Conservation (phyloP, 2,797 vertebrate genomes). For the Sebastes wilsoni region DNA sequence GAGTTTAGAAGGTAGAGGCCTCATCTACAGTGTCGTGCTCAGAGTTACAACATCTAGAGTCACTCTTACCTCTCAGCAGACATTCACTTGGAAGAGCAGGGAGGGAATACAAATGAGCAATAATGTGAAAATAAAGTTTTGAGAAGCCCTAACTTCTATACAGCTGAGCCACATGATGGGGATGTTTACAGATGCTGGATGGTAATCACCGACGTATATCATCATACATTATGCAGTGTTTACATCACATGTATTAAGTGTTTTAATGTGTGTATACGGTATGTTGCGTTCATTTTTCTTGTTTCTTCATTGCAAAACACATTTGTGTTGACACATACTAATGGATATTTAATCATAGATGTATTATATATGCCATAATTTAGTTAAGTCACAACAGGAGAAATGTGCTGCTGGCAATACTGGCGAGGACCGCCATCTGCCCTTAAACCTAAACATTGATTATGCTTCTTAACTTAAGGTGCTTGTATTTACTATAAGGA, state of each 20-base stretch:
- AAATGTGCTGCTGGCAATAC: neutral
- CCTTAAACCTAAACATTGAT: neutral
- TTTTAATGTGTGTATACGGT: neutral
- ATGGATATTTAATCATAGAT: neutral
- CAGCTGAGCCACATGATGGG: neutral
- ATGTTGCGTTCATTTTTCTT: neutral
- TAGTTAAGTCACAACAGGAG: neutral
- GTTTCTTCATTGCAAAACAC: neutral
- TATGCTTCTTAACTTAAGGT: neutral
- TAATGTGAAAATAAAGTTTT: conserved; percentile 40
- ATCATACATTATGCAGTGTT: neutral
- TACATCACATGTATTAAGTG: neutral
- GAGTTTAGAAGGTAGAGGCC: conserved; percentile 46
- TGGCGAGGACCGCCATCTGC: neutral
- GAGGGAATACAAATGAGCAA: conserved; percentile 64
- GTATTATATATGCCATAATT: neutral
- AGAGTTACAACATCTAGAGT: conserved; percentile 54
- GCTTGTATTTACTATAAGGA: neutral
- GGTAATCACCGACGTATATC: neutral
- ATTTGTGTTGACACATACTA: neutral
- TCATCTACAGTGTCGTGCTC: conserved; percentile 52
- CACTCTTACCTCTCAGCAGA: conserved; percentile 42
- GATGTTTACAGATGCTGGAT: neutral
- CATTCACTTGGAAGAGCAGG: conserved; percentile 1
- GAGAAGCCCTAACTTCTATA: conserved; percentile 16